Base-by-base conservation (phyloP, 2,113 vertebrate genomes). In the Guaruba guarouba region DNA sequence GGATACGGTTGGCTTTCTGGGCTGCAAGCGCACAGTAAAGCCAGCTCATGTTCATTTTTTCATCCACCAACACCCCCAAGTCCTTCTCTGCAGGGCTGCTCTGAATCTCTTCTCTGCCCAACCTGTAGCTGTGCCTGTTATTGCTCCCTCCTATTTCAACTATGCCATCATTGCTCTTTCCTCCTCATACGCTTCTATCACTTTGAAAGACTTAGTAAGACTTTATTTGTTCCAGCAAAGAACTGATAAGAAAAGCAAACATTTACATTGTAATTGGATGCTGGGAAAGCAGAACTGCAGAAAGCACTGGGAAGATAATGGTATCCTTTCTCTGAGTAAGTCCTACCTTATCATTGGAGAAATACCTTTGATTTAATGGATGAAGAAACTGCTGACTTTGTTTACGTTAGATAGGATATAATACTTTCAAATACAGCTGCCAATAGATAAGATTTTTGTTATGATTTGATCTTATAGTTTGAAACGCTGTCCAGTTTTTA, bases 401-500 rank as follows among this genome's bases (percentile, higher is more conserved):
- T 64, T 79, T 67, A 25, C n/a, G 46, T 37, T 79, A 93, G 15
- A 39, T 43, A 74, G 39, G 11, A 64, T 51, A 52, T 17, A n/a
- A 9, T 52, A 49, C 9, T 86, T 84, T 29, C 35, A 69, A 84
- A 84, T 37, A 66, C 10, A 94, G 35, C 39, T 86, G 29, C 33
- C 61, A 76, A 29, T 27, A 82, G 35, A 69, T 39, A 62, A 71
- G 54, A 81, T 51, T 80, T 70, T 71, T 11, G 4, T 68, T 77
- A 48, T 25, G 35, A 43, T 75, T 95, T 35, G 49, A 88, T 16
- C 4, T 78, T 82, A 52, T 66, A 39, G 33, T 44, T 71, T 95
- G 92, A 96, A 92, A 84, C n/a, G 19, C 48, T 90, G 63, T 49
- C 76, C 55, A 39, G 6, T 80, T 93, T 96, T 97, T 95, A 70